Conservation (phyloP, 2,113 vertebrate genomes). For the Pluvianellus socialis region DNA sequence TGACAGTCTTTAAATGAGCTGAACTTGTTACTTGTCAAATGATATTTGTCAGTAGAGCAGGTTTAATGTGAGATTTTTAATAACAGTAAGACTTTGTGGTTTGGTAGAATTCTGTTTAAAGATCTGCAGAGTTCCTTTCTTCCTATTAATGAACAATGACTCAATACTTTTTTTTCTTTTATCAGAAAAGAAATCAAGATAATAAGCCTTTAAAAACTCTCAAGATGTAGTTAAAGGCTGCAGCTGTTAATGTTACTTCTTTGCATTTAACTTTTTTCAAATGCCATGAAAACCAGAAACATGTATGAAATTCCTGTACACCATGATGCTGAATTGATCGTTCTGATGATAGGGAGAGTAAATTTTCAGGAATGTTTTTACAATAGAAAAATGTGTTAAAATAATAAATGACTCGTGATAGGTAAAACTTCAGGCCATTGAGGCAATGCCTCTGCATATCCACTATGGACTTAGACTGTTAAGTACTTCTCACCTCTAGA, state of each 20-base stretch:
- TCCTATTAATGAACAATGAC: neutral
- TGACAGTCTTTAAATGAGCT: neutral
- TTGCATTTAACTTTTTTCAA: neutral
- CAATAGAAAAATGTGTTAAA: neutral
- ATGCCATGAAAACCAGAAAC: neutral
- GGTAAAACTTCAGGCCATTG: neutral
- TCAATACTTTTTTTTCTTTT: neutral
- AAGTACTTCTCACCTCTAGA: neutral
- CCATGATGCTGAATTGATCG: neutral
- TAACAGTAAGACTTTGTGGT: neutral
- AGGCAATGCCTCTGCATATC: neutral
- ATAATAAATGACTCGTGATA: neutral
- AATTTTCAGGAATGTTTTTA: neutral
- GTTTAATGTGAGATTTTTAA: neutral
- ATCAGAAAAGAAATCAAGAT: neutral
- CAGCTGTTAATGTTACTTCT: neutral
- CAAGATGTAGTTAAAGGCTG: neutral
- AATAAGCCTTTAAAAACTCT: neutral
- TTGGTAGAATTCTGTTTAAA: neutral
- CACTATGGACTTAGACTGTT: neutral
- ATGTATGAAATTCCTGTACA: neutral
- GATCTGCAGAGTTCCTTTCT: neutral
- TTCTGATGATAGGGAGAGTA: neutral
- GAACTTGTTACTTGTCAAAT: neutral
- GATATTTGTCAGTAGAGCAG: neutral